phyloP scores from a whole-genome alignment of 35 echinoderm and acorn worm species.

The Anneissia japonica region DNA sequence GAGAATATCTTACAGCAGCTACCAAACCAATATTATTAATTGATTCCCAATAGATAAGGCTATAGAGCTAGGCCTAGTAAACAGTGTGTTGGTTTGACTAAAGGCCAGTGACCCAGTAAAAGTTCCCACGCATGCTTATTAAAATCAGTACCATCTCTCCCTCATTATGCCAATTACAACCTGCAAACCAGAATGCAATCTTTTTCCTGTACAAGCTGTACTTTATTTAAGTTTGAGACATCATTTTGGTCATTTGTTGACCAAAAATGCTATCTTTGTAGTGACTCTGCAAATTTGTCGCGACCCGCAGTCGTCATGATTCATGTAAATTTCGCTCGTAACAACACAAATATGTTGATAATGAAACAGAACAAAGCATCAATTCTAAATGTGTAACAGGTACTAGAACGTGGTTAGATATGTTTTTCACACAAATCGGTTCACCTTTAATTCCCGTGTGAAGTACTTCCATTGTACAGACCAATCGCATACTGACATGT shows the following conservation, averaged over 20 bases:
- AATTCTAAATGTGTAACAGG: no score
- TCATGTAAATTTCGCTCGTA: background rate
- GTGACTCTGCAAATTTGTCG: background rate
- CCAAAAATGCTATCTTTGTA: background rate
- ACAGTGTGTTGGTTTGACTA: background rate
- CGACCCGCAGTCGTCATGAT: background rate
- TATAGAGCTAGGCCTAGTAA: background rate
- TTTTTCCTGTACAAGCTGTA: background rate
- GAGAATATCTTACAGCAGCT: no score
- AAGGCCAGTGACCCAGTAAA: background rate
- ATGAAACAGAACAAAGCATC: background rate
- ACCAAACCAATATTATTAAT: no score
- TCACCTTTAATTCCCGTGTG: no score
- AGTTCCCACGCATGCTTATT: background rate
- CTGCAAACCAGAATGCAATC: background rate
- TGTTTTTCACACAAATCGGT: no score
- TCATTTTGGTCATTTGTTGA: background rate
- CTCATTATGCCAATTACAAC: background rate
- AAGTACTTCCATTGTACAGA: no score
- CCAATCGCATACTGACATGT: no score
- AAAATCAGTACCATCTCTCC: background rate
- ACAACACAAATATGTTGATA: background rate
- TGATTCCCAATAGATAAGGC: no score
- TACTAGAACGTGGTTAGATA: no score
- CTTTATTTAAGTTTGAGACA: background rate